Conservation (phyloP, 2,797 vertebrate genomes). For the Centroberyx gerrardi region DNA sequence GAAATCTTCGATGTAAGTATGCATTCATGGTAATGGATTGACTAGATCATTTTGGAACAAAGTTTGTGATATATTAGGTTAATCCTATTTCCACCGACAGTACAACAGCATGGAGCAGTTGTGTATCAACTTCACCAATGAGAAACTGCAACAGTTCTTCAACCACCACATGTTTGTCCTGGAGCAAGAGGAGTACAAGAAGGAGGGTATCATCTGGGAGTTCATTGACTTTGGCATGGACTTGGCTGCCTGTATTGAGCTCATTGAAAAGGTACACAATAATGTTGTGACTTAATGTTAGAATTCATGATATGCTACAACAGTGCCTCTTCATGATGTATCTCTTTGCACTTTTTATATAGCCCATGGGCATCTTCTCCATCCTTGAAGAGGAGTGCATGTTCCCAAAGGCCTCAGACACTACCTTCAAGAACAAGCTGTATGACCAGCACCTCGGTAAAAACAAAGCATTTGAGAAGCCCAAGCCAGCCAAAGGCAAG, state of each 20-base stretch:
- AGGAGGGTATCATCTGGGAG: constrained; percentile 84
- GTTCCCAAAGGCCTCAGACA: constrained; percentile 90
- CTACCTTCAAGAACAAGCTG: constrained; percentile 92
- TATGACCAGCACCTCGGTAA: constrained; percentile 94
- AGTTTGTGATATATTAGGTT: too few relatives aligned
- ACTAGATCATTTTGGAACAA: too few relatives aligned
- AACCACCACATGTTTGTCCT: constrained; percentile 87
- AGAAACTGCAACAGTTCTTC: constrained; percentile 87
- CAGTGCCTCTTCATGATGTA: not conserved
- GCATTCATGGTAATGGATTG: not conserved
- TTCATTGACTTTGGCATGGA: constrained; percentile 80
- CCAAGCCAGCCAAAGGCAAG: constrained; percentile 90
- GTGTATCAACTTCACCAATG: constrained; percentile 88
- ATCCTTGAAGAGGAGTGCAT: constrained; percentile 94
- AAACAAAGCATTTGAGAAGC: constrained; percentile 90
- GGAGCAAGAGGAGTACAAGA: constrained; percentile 87
- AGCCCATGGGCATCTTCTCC: constrained; percentile 82
- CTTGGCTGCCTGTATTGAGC: constrained; percentile 72
- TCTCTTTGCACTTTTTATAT: not conserved
- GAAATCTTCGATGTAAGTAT: constrained; percentile 93
- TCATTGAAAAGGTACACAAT: constrained; percentile 73
- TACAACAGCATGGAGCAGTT: constrained; percentile 82
- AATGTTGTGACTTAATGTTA: not conserved
- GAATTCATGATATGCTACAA: not conserved
- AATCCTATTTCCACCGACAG: constrained; percentile 33